Base-by-base conservation (phyloP, 2,113 vertebrate genomes). In the Spea bombifrons region DNA sequence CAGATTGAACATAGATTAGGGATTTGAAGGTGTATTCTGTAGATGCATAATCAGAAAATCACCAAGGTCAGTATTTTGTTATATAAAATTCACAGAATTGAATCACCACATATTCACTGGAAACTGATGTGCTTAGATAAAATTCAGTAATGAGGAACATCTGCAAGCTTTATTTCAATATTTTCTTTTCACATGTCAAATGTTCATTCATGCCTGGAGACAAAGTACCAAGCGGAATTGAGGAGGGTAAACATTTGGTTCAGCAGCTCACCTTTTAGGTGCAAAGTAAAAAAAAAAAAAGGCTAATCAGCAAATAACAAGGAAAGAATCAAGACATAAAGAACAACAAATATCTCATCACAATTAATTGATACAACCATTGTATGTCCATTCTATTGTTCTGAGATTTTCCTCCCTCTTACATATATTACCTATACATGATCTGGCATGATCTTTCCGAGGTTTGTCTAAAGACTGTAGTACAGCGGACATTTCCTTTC, bases 1-100 rank as follows among this genome's bases (percentile, higher is more conserved):
- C 46, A 66, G 69, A 78, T 61, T 78, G 13, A 65, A 71, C 71
- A 59, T 49, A 78, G 76, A 78, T 78, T 78, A 78, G 12, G 75
- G 43, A 78, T 63, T 80, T 80, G 48, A 64, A 48, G 53, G 59
- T 66, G 6, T 73, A 43, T 80, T 67, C 64, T 30, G 57, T 16
- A 44, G 71, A 68, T 64, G 61, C 9, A 73, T 44, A 74, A 73
- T 66, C 53, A 44, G 16, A 73, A 49, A 79, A 79, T 59, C 76
- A 73, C 13, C 70, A 79, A 73, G 69, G 76, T 79, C 69, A 79
- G 55, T 53, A 61, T 64, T 66, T 73, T 73, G 46, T 61, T 43
- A 73, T 74, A 50, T 30, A 61, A 80, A 80, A 74, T 66, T 65
- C 74, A 64, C 71, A 68, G 64, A 55, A 66, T 49, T 59, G 49